Conservation (phyloP, 2,797 vertebrate genomes). For the Microtus agrestis region DNA sequence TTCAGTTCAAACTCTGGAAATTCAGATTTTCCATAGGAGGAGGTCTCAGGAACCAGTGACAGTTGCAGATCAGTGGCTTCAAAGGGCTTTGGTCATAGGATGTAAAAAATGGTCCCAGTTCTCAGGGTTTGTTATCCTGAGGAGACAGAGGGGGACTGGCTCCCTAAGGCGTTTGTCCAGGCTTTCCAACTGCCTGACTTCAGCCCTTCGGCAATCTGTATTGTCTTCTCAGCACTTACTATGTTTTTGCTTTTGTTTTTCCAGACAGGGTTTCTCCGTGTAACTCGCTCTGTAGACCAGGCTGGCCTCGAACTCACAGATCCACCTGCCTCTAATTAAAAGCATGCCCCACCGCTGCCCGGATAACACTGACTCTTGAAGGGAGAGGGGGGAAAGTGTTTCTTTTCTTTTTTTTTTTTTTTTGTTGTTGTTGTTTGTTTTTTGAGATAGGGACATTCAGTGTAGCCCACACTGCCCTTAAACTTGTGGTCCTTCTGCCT, state of each 20-base stretch:
- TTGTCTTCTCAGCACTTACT: background rate
- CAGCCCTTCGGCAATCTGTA: background rate
- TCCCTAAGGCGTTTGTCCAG: background rate
- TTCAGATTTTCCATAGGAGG: background rate
- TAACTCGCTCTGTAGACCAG: background rate
- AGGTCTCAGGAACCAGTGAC: background rate
- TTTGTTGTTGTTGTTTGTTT: background rate
- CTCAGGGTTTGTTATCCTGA: slow-evolving; percentile 53
- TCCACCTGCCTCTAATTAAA: background rate
- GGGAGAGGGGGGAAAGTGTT: too few species aligned
- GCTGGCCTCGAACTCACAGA: background rate
- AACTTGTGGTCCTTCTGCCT: background rate
- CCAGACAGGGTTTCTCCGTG: background rate
- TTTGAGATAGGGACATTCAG: background rate
- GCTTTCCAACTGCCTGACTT: background rate
- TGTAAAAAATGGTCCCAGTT: background rate
- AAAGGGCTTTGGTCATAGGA: background rate
- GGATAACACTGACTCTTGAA: background rate
- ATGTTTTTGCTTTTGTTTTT: background rate
- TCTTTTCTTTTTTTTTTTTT: too few species aligned
- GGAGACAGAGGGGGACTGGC: background rate
- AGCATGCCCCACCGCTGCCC: accelerated
- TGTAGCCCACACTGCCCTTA: background rate
- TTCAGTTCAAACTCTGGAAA: slow-evolving; percentile 36
- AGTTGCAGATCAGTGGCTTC: slow-evolving; percentile 20